Percentiles rank a stretch among this genome's conserved stretches.
Evolutionary conservation across 2,888 invertebrate genomes (phyloP).

Genomic region (Trissolcus japonicus): DNA sequence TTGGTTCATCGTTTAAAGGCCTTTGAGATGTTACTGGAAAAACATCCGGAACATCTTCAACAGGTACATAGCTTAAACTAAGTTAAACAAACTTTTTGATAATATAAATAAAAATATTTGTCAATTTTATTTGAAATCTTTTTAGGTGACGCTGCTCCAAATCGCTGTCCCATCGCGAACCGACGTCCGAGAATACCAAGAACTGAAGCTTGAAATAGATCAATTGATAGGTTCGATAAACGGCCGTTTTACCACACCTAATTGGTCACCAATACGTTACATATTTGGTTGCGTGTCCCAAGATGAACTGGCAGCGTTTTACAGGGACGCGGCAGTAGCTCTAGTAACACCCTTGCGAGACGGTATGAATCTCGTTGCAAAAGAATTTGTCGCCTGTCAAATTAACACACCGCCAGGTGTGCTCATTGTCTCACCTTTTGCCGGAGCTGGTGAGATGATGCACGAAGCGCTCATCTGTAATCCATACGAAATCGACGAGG

Average conservation of each 20-base stretch:
- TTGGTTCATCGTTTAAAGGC: conserved; percentile 89
- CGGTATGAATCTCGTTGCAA: conserved; percentile 95
- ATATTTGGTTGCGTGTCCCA: conserved; percentile 93
- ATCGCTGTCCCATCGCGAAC: conserved; percentile 93
- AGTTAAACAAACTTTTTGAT: background rate
- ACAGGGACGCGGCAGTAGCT: conserved; percentile 90
- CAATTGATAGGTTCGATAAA: conserved; percentile 92
- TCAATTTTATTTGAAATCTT: background rate
- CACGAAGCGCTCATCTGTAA: conserved; percentile 93
- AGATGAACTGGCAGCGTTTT: conserved; percentile 90
- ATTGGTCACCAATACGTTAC: conserved; percentile 94
- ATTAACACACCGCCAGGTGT: conserved; percentile 91
- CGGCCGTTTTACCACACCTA: conserved; percentile 91
- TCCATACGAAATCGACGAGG: conserved; percentile 91
- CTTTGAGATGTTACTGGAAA: conserved; percentile 87
- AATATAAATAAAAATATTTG: background rate
- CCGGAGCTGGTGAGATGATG: conserved; percentile 95
- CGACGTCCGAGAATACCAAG: conserved; percentile 93
- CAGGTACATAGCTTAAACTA: conserved; percentile 78
- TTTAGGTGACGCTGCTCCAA: conserved; percentile 83
- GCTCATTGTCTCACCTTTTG: conserved; percentile 91
- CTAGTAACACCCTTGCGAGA: conserved; percentile 91
- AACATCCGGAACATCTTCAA: conserved; percentile 90
- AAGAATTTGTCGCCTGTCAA: conserved; percentile 95
- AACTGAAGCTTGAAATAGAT: conserved; percentile 93